These are phyloP conservation scores for Tetanocera ferruginea DNA, from an alignment of 2,888 invertebrate species.

Conservation along the genomic window DNA sequence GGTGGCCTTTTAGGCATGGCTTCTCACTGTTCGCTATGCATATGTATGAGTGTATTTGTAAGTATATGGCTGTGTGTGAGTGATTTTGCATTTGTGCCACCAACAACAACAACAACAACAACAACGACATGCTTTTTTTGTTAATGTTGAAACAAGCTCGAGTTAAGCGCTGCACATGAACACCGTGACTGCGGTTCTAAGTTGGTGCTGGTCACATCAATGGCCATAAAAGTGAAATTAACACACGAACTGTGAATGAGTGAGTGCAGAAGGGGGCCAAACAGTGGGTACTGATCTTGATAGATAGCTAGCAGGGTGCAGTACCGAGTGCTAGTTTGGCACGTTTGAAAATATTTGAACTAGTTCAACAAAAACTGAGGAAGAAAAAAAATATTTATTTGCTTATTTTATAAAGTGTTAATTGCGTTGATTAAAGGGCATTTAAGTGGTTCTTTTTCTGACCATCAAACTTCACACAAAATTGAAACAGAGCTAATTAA, in stretches of 20 bases:
- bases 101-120: neutral
- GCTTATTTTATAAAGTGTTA: too few species aligned
- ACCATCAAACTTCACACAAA: too few species aligned
- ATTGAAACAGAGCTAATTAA: too few species aligned
- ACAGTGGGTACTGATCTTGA: too few species aligned
- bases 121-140: conserved; percentile 8
- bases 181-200: conserved; percentile 22
- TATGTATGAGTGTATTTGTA: conserved; percentile 42
- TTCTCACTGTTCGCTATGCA: conserved; percentile 36
- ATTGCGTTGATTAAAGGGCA: too few species aligned
- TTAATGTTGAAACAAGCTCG: conserved; percentile 7
- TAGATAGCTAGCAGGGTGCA: too few species aligned
- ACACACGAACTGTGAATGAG: neutral
- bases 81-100: conserved; percentile 4
- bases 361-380: too few species aligned
- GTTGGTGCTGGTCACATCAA: conserved; percentile 23
- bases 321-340: too few species aligned
- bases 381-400: too few species aligned
- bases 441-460: too few species aligned
- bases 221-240: conserved; percentile 33
- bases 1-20: conserved; percentile 21
- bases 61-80: conserved; percentile 51
- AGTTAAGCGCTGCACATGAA: neutral
- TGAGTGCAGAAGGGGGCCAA: too few species aligned
- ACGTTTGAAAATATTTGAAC: too few species aligned